Base-by-base conservation (phyloP, 2,113 vertebrate species). In the Tenrec ecaudatus region DNA sequence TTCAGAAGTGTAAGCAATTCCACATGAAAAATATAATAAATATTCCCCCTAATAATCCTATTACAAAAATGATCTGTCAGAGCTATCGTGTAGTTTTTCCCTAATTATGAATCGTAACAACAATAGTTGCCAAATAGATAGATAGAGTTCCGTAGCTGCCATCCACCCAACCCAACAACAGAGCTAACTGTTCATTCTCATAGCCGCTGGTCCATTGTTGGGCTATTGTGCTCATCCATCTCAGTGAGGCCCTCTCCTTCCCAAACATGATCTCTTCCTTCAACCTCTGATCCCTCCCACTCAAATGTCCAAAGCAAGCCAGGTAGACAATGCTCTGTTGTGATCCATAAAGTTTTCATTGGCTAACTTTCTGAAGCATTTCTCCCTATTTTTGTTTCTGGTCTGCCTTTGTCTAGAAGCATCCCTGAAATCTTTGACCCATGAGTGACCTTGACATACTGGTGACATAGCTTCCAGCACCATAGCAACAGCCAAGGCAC, bases 1-100 rank as follows among this genome's bases (percentile, higher is more conserved):
- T 60, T 36, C 16, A 76, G 57, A 80, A 76, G 2, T 60, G 68
- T 38, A 38, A 69, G 81, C 33, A n/a, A 14, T 66, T 19, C 4
- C 33, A n/a, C 9, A 33, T 53, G 33, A 16, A 19, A 81, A 11
- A 69, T 27, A 80, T 20, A 53, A 31, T 4, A 91, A 60, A 16
- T 36, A 71, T 38, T 80, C n/a, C 20, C 38, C 9, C 7, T 85
- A 1, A 33, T 53, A 20, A 31, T 27, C 25, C 29, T 92, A 38
- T 77, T 73, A 86, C 40, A 77, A 62, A 47, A 90, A 85, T 88
- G 8, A 60, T 9, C 92, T 66, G 11, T 66, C 66, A 88, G 14
- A 33, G 89, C 25, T 68, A 91, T 38, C 33, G 87, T 6, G 53
- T 80, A 86, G 82, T 38, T 86, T 40, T 75, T 69, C 23, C 31